phyloP scores from a whole-genome alignment of 2,113 vertebrate genomes.

The Halichoeres trimaculatus region DNA sequence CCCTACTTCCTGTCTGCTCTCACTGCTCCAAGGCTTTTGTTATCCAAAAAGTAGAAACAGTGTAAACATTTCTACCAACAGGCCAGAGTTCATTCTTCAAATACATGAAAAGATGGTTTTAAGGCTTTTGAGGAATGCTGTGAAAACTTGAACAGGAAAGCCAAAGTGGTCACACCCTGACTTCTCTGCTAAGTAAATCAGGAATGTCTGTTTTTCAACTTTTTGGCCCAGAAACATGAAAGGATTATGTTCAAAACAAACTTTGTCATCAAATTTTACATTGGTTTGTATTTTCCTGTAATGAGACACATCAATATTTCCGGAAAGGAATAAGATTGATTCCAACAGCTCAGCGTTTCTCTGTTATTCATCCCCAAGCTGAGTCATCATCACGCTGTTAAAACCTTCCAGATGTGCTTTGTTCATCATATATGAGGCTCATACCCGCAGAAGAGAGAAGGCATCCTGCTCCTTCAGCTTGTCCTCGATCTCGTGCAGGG shows the following conservation, averaged over 20 bases:
- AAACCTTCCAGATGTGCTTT: conserved; percentile 59
- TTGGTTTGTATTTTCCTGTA: background rate
- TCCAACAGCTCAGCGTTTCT: conserved; percentile 53
- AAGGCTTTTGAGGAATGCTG: background rate
- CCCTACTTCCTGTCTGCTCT: conserved; percentile 69
- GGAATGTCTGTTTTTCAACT: conserved; percentile 1
- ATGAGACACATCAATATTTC: background rate
- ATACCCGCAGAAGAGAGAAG: conserved; percentile 79
- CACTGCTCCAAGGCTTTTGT: conserved; percentile 43
- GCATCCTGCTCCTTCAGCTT: conserved; percentile 80
- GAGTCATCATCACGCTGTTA: conserved; percentile 65
- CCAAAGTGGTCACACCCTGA: conserved; percentile 35
- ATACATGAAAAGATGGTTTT: background rate
- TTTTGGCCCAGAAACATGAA: background rate
- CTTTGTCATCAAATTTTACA: background rate
- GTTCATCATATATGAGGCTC: conserved; percentile 8
- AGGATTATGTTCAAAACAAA: background rate
- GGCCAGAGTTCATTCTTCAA: conserved; percentile 4
- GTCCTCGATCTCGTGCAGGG: conserved; percentile 81
- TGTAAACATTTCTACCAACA: background rate
- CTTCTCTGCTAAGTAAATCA: conserved; percentile 4
- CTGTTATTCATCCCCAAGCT: conserved; percentile 27
- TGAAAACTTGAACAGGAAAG: conserved; percentile 25
- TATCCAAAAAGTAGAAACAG: background rate
- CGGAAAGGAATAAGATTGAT: conserved; percentile 24